Conservation (phyloP, 2,113 vertebrate species). For the Lathamus discolor region DNA sequence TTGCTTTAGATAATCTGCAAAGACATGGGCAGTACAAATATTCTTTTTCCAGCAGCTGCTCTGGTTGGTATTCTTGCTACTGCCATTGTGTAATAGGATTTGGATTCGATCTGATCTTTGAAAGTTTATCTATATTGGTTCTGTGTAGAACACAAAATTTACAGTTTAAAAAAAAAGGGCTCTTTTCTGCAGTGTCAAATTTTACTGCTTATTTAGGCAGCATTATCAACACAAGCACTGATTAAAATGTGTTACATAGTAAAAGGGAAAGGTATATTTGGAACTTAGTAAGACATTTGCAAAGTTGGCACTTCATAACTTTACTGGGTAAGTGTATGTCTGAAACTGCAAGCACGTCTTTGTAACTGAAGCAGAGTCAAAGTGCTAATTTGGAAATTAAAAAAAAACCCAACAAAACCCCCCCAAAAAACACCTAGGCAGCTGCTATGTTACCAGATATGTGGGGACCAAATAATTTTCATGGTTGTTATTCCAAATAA, state of each 20-base stretch:
- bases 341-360: not conserved
- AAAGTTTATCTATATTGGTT: not conserved
- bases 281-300: not conserved
- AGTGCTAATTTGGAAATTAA: not conserved
- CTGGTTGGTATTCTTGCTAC: not conserved
- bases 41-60: not conserved
- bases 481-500: not conserved
- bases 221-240: not conserved
- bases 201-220: not conserved
- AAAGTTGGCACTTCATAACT: not conserved
- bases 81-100: not conserved
- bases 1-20: slow-evolving; percentile 27
- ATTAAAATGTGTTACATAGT: not conserved
- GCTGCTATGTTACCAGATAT: not conserved
- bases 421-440: not conserved
- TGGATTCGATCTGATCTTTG: not conserved
- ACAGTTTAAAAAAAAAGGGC: not conserved
- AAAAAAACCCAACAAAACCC: fast-evolving
- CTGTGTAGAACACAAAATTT: not conserved
- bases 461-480: not conserved
- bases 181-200: not conserved
- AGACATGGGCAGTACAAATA: not conserved
- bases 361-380: not conserved
- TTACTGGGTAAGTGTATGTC: not conserved
- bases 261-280: not conserved